Conservation (phyloP, 2,113 vertebrate species). For the Egretta garzetta region DNA sequence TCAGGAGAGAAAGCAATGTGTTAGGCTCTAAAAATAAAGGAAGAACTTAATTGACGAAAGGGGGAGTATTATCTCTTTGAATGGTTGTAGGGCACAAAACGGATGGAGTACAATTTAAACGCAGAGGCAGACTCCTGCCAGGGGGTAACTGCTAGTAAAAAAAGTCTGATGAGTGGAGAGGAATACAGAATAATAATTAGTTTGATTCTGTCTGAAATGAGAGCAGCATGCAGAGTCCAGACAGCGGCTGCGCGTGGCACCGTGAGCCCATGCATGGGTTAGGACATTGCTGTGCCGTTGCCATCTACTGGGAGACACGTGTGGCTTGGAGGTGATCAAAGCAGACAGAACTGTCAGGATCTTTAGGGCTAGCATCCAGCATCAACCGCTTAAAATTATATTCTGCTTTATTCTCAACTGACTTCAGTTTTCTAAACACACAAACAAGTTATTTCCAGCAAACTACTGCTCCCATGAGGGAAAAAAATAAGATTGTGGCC, state of each 20-base stretch:
- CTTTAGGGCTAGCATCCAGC: neutral
- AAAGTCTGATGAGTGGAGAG: neutral
- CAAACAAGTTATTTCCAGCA: neutral
- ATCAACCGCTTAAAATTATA: neutral
- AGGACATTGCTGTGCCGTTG: rapidly evolving
- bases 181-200: neutral
- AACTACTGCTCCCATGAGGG: neutral
- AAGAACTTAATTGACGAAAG: neutral
- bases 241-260: rapidly evolving
- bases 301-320: neutral
- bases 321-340: neutral
- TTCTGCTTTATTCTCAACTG: neutral
- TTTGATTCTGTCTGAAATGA: neutral
- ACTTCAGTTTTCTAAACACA: neutral
- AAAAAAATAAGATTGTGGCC: neutral
- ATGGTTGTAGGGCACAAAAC: neutral
- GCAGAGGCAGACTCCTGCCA: neutral
- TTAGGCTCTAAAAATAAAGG: neutral
- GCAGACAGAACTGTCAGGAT: neutral
- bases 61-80: neutral
- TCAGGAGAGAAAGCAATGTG: neutral
- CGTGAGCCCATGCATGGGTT: rapidly evolving
- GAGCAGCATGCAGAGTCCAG: neutral
- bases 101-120: neutral
- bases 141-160: neutral